Percentiles rank a stretch among this genome's conserved stretches.
Conservation (phyloP, 2,113 vertebrate genomes). For the Varanus salvator region DNA sequence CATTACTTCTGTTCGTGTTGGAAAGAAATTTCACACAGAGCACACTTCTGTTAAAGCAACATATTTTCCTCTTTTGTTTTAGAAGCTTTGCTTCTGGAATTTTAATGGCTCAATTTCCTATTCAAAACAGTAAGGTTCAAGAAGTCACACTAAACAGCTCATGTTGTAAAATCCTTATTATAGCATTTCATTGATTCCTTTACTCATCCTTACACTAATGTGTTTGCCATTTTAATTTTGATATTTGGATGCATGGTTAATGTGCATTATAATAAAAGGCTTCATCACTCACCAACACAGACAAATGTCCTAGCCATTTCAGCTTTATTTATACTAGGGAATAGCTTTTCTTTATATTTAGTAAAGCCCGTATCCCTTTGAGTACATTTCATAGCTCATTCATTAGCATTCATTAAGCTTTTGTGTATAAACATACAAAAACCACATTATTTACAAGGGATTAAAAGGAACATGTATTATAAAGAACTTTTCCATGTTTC, state of each 20-base stretch:
- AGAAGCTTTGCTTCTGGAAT: not conserved
- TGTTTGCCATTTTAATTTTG: slow-evolving; percentile 31
- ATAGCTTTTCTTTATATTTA: slow-evolving; percentile 10
- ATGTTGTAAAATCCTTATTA: not conserved
- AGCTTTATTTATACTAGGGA: slow-evolving; percentile 12
- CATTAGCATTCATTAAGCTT: slow-evolving; percentile 29
- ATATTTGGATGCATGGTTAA: slow-evolving; percentile 28
- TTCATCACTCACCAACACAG: not conserved
- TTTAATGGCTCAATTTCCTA: slow-evolving; percentile 21
- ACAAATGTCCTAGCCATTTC: not conserved
- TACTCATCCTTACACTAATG: not conserved
- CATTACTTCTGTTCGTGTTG: not conserved
- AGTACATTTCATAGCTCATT: not conserved
- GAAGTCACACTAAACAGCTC: slow-evolving; percentile 14
- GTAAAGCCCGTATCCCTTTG: not conserved
- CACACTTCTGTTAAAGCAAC: slow-evolving; percentile 8
- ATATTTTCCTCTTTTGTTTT: not conserved
- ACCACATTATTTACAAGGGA: slow-evolving; percentile 9
- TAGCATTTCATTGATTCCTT: slow-evolving; percentile 5
- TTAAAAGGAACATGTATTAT: not conserved
- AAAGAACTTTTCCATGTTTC: not conserved
- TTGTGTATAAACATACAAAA: not conserved
- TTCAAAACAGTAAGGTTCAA: slow-evolving; percentile 29
- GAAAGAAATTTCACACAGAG: not conserved
- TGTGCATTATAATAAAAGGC: not conserved